These are phyloP conservation scores for Gymnodraco acuticeps DNA, from an alignment of 2,797 vertebrate genomes.

Conservation along the genomic window DNA sequence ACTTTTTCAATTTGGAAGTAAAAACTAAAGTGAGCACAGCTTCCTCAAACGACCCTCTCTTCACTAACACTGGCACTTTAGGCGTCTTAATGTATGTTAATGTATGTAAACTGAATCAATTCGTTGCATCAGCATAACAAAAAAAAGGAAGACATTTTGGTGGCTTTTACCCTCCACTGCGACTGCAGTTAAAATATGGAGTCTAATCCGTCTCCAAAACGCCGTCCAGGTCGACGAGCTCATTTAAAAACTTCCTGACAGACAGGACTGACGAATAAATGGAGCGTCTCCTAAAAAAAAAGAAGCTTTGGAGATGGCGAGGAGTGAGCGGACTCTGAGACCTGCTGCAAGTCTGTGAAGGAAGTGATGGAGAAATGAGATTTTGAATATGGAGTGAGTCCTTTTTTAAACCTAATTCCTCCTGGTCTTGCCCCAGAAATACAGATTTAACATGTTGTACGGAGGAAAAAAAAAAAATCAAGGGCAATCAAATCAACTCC, in stretches of 20 bases:
- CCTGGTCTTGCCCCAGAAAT: conserved; percentile 70
- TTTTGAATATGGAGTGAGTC: conserved; percentile 73
- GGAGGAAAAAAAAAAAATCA: conserved; percentile 33
- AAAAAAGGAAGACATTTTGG: conserved; percentile 6
- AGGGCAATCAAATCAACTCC: conserved; percentile 59
- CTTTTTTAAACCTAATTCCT: conserved; percentile 72
- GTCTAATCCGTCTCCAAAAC: conserved; percentile 63
- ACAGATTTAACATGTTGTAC: conserved; percentile 64
- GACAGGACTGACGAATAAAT: conserved; percentile 78
- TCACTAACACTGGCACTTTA: conserved; percentile 20
- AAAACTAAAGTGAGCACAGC: conserved; percentile 11
- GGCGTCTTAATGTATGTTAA: conserved; percentile 52
- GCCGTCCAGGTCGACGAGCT: conserved; percentile 66
- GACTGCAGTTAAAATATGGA: conserved; percentile 51
- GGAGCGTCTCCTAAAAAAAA: conserved; percentile 59
- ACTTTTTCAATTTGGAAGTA: conserved; percentile 35
- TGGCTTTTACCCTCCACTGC: conserved; percentile 59
- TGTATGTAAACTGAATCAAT: conserved; percentile 61
- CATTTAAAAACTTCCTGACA: conserved; percentile 73
- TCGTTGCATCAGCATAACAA: conserved; percentile 47
- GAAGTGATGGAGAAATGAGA: conserved; percentile 62
- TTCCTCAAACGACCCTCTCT: conserved; percentile 39
- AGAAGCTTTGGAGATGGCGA: conserved; percentile 34
- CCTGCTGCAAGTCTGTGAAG: conserved; percentile 8
- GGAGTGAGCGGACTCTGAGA: conserved; percentile 40